Conservation (phyloP, 2,113 vertebrate genomes). For the Columba janthina region DNA sequence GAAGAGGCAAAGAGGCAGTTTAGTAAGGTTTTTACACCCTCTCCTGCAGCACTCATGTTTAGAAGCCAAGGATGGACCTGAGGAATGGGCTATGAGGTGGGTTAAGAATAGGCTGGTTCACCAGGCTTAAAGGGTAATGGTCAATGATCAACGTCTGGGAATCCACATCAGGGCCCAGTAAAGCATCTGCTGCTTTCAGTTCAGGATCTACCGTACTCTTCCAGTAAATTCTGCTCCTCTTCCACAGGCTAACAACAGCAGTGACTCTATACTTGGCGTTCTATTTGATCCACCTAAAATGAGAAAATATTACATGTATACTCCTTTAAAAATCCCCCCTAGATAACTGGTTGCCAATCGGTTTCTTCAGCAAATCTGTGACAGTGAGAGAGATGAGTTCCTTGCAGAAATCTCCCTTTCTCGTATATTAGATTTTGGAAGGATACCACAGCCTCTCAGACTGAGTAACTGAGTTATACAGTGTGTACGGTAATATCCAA, state of each 20-base stretch:
- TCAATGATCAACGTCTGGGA: background rate
- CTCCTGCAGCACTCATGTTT: background rate
- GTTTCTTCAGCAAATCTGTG: background rate
- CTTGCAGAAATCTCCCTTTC: background rate
- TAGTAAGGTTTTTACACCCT: background rate
- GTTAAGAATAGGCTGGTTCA: background rate
- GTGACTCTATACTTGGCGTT: background rate
- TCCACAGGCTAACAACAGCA: background rate
- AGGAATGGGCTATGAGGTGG: background rate
- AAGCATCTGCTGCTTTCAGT: background rate
- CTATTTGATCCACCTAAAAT: background rate
- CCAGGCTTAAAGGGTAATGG: background rate
- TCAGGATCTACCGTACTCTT: background rate
- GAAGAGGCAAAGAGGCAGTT: background rate
- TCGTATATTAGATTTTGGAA: background rate
- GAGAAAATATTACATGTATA: constrained; percentile 8
- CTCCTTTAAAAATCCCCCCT: background rate
- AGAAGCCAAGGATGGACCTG: background rate
- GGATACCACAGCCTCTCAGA: background rate
- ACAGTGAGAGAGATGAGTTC: background rate
- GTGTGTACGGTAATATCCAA: background rate
- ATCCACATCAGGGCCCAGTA: background rate
- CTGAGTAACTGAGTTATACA: background rate
- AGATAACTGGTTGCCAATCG: background rate
- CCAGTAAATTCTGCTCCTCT: background rate